Percentiles rank a stretch among this genome's conserved stretches.
phyloP scores from a whole-genome alignment of 2,888 invertebrate species.

The Blera fallax region DNA sequence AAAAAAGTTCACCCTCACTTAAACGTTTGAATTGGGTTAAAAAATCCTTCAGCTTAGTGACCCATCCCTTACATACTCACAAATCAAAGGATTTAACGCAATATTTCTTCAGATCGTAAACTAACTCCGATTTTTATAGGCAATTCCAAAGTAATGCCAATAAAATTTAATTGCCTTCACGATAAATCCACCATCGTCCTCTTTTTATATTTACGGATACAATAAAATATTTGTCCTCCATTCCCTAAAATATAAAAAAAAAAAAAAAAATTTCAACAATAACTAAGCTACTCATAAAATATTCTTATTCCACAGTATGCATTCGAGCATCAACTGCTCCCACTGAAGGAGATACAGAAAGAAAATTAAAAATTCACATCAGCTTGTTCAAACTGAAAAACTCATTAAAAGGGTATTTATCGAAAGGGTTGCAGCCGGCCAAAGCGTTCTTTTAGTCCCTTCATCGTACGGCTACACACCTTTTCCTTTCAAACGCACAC shows the following conservation, averaged over 20 bases:
- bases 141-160: background rate
- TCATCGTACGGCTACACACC: constrained; percentile 27
- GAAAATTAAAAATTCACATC: constrained; percentile 63
- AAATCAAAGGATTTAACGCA: background rate
- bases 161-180: background rate
- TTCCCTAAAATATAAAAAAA: constrained; percentile 6
- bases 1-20: too few relatives aligned
- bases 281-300: constrained; percentile 38
- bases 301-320: constrained; percentile 10
- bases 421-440: constrained; percentile 58
- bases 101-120: background rate
- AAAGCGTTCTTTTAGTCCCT: constrained; percentile 24
- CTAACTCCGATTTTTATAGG: constrained; percentile 9
- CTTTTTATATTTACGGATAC: background rate
- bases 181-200: background rate
- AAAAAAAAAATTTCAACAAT: constrained; percentile 7
- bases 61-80: background rate
- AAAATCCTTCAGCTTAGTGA: background rate
- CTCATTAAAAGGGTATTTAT: constrained; percentile 64
- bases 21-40: background rate
- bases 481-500: constrained; percentile 36
- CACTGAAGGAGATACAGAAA: background rate
- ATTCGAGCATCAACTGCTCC: background rate
- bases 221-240: background rate
- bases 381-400: constrained; percentile 63